Evolutionary conservation across 2,797 vertebrate genomes (phyloP), one percentile per base, ranked within the genome.

Genomic region (Eutrigla gurnardus): DNA sequence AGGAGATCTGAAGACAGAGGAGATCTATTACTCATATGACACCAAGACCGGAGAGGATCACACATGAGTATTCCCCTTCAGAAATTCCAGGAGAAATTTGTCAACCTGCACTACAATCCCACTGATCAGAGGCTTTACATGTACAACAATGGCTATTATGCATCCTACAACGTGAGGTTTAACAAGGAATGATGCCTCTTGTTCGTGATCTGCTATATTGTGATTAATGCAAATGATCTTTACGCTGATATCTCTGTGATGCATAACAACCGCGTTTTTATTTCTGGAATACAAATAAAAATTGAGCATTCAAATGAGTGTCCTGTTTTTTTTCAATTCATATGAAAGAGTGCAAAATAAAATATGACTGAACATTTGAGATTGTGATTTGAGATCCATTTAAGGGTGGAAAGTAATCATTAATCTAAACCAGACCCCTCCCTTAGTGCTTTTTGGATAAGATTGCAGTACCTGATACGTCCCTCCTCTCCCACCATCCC

Each of bases 111-210:
- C 49, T 79, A 78, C 72, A 88, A 82, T 25, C 76, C 49, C 42
- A 86, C 72, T 0, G 84, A 93, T 64, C 87, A 91, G 77, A 88
- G 8, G 70, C 86, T 92, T 33, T 90, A 91, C 81, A 90, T 87
- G 87, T 91, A 88, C 87, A 92, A 78, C 60, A 77, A 83, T 18
- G 90, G 90, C 63, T 93, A 81, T 50, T 83, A 85, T 63, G 65
- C 74, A 36, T 78, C 72, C 50, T 91, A 71, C 64, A 52, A 36
- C 43, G 33, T 87, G 25, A 85, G 13, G 62, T 89, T 91, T 12
- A 70, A 82, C 25, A 49, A 46, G 60, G 25, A 73, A 15, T 72
- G 0, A 40, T 13, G 8, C 11, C 1, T 58, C 8, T n/a, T 61
- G 6, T 70, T 59, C 25, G n/a, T 46, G 32, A 73, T 76, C 42